Percentiles rank a stretch among this genome's conserved stretches.
phyloP scores from a whole-genome alignment of 2,113 vertebrate species.

The Haemorhous mexicanus region DNA sequence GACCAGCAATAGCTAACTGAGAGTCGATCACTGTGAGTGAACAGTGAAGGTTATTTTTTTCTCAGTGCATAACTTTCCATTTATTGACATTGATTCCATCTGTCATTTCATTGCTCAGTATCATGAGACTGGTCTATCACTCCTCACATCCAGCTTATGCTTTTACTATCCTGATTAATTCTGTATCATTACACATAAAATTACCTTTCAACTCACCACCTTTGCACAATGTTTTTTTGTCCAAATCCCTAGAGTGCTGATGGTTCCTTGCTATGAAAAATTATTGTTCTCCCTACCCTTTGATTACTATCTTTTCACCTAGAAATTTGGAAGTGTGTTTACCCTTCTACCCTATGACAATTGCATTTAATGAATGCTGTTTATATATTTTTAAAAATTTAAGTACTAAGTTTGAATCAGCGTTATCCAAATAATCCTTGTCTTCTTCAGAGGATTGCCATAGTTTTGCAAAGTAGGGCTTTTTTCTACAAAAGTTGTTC shows the following conservation, averaged over 20 bases:
- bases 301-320: neutral
- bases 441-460: neutral
- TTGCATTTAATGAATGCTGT: neutral
- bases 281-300: neutral
- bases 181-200: neutral
- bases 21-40: neutral
- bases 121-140: neutral
- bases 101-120: neutral
- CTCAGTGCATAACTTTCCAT: neutral
- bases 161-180: slow-evolving; percentile 16
- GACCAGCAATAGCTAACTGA: neutral
- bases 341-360: neutral
- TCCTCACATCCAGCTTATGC: neutral
- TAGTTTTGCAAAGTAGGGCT: neutral
- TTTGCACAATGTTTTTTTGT: neutral
- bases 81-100: slow-evolving; percentile 22
- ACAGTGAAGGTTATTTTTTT: neutral
- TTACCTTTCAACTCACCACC: neutral
- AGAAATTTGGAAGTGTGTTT: neutral
- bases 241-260: neutral
- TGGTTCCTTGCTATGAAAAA: neutral
- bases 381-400: neutral
- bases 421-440: neutral
- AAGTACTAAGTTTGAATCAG: neutral
- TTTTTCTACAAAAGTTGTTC: neutral